These are phyloP conservation scores for Eueides isabella DNA, from an alignment of 1,140 invertebrate genomes.

Conservation along the genomic window DNA sequence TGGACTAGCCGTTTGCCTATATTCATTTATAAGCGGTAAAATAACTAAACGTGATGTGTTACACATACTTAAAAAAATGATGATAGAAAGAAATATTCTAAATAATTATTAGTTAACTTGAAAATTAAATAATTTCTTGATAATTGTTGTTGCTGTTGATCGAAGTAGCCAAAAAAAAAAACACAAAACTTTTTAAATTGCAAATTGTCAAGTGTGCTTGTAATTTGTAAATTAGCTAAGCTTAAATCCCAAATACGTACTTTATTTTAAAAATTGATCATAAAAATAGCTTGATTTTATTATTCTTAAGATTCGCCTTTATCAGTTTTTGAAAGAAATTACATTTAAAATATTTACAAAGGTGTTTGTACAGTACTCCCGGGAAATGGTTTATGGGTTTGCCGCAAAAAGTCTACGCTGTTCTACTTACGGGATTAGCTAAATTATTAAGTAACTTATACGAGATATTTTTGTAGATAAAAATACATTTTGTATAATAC, in stretches of 20 bases:
- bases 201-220: neutral
- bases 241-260: neutral
- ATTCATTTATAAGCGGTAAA: too few relatives aligned
- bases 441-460: constrained; percentile 22
- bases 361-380: constrained; percentile 19
- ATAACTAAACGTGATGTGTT: too few relatives aligned
- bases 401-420: constrained; percentile 9
- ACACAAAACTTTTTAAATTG: neutral
- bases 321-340: constrained; percentile 26
- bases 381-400: constrained; percentile 23
- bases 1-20: too few relatives aligned
- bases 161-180: neutral
- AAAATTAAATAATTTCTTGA: too few relatives aligned
- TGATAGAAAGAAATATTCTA: too few relatives aligned
- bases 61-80: too few relatives aligned
- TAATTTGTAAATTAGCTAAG: neutral
- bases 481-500: neutral
- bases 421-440: constrained; percentile 21
- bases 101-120: too few relatives aligned
- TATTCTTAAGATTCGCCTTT: neutral
- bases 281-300: neutral
- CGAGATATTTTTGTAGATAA: neutral
- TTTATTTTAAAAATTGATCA: neutral
- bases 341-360: constrained; percentile 23
- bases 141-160: too few relatives aligned